These are phyloP conservation scores for Leptonema lineaticorne DNA, from an alignment of 1,140 invertebrate species.

Conservation along the genomic window DNA sequence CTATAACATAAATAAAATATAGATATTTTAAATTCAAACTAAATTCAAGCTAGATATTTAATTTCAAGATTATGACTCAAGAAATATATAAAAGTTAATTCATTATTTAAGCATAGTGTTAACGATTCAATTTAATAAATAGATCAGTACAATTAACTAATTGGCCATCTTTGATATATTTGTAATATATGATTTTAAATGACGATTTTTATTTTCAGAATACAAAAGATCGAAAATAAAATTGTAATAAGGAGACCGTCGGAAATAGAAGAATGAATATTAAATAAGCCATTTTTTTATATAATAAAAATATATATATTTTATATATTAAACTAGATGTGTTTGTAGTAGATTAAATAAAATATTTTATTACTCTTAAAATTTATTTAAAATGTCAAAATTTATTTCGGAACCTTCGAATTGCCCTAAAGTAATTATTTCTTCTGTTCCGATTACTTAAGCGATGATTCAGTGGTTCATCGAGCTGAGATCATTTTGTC, in stretches of 20 bases:
- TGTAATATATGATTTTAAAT: no score
- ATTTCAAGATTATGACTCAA: no score
- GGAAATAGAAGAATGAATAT: conserved; percentile 12
- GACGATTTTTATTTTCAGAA: conserved; percentile 32
- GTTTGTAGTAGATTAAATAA: neutral
- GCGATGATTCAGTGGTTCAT: neutral
- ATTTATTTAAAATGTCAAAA: no score
- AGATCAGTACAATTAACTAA: no score
- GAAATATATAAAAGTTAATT: no score
- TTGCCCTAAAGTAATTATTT: neutral
- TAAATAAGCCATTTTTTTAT: neutral
- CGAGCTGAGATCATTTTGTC: neutral
- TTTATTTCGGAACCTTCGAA: neutral
- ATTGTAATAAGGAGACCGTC: conserved; percentile 18
- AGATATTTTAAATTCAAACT: neutral
- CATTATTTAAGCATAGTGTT: no score
- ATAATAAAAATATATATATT: neutral
- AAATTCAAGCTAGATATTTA: neutral
- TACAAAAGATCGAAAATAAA: conserved; percentile 31
- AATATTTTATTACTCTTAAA: conserved; percentile 7
- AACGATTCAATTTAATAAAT: no score
- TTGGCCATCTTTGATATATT: no score
- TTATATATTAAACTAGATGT: conserved; percentile 9
- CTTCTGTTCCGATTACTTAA: neutral
- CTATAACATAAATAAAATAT: conserved; percentile 8